Evolutionary conservation across 23 tunicate species (phyloP).

Genomic region (Styela plicata): DNA sequence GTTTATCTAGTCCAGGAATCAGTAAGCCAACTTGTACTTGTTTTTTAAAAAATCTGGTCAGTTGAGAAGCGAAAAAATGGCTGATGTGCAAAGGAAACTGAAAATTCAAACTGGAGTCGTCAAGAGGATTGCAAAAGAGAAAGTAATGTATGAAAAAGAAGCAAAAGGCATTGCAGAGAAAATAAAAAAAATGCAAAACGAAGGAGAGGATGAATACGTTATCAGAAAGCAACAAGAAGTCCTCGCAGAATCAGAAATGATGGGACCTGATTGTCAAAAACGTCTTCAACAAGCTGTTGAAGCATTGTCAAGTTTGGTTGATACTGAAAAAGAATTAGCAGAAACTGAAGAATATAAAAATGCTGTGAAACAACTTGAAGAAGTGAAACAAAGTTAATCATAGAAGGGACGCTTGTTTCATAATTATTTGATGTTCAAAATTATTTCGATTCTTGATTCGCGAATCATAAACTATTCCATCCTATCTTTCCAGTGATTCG

Average conservation of each 20-base stretch:
- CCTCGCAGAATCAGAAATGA: constrained; percentile 73
- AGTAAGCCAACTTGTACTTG: too few relatives aligned
- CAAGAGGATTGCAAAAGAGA: constrained; percentile 77
- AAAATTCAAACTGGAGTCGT: constrained; percentile 94
- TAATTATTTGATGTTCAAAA: too few relatives aligned
- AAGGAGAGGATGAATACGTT: constrained; percentile 72
- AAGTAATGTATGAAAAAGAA: constrained; percentile 69
- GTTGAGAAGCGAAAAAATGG: too few relatives aligned
- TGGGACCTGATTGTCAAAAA: constrained; percentile 87
- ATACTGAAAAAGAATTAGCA: constrained; percentile 37
- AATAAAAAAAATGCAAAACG: constrained; percentile 63
- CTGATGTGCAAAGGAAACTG: constrained; percentile 59
- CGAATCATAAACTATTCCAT: too few relatives aligned
- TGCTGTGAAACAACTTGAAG: constrained; percentile 53
- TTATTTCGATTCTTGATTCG: too few relatives aligned
- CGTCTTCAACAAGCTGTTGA: constrained; percentile 60
- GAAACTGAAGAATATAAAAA: constrained; percentile 54
- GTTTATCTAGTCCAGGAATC: too few relatives aligned
- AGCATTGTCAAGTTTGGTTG: constrained; percentile 37
- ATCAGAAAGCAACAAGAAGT: constrained; percentile 63
- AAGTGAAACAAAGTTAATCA: constrained; percentile 25
- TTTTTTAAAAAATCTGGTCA: too few relatives aligned
- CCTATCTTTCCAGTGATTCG: too few relatives aligned
- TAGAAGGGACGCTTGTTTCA: too few relatives aligned
- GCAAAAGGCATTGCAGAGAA: constrained; percentile 35